Base-by-base conservation (phyloP, 1,140 invertebrate genomes). In the Marisa cornuarietis region DNA sequence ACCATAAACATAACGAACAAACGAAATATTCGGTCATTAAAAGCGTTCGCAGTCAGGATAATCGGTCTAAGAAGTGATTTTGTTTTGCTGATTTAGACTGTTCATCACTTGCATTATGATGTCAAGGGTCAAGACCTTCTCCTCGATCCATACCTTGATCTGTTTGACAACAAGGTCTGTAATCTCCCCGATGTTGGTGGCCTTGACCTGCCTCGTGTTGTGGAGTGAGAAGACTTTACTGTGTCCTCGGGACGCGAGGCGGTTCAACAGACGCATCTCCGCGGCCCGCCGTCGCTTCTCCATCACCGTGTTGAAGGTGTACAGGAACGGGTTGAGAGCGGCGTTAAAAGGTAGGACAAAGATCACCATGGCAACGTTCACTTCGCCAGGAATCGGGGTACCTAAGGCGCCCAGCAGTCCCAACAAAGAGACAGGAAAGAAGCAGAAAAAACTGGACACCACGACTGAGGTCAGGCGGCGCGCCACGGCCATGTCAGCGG, bases 291-390 rank as follows among this genome's bases (percentile, higher is more conserved):
- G 11, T 14, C 54, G 54, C 9, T 58, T 58, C 54, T 58, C 22
- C 11, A 69, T 24, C 16, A 78, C 42, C n/a, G 65, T 22, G 76
- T 78, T 78, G 2, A 61, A 69, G 6, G 85, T 84, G 71, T 86
- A 86, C 5, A 86, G 69, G 24, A 86, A 80, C 0, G 84, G 84
- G 26, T 85, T 85, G 16, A 85, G 58, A 11, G 84, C 83, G 2
- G 83, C 81, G 51, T 85, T 85, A 9, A 81, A 71, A 5, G 84
- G 83, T 18, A 84, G 52, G 24, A 84, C 76, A 52, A 85, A 84
- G 4, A 85, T 82, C 5, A 80, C 81, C 0, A 78, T 71, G 79
- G 79, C 84, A 0, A 82, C 81, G 63, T 84, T 83, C 18, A 84
- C 79, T 58, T 84, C 83, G 8, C 81, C 79, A 20, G 79, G 73